These are phyloP conservation scores for Agonopterix alstromeriana DNA, from an alignment of 2,888 invertebrate species.

Conservation along the genomic window DNA sequence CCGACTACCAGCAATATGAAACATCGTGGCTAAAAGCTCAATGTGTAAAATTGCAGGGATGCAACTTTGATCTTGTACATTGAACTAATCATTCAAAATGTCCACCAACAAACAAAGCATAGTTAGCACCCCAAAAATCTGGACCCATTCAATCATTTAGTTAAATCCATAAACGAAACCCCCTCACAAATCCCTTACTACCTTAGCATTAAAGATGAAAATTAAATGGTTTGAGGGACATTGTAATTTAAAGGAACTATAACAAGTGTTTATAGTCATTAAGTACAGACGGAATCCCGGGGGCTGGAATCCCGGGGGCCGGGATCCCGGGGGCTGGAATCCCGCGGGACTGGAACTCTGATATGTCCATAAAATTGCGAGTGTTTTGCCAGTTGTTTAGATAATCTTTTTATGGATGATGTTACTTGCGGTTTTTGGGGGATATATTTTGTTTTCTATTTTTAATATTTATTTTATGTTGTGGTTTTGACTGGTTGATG, in stretches of 20 bases:
- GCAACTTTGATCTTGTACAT: no score
- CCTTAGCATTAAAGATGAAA: no score
- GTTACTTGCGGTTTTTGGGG: conserved; percentile 11
- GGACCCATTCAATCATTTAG: conserved; percentile 53
- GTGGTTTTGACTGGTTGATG: no score
- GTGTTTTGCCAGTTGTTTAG: conserved; percentile 38
- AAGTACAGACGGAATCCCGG: conserved; percentile 26
- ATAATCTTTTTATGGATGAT: conserved; percentile 25
- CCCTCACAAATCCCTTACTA: no score
- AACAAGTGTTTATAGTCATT: conserved; percentile 69
- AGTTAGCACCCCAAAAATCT: conserved; percentile 12
- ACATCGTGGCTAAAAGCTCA: no score
- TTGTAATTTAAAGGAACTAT: no score
- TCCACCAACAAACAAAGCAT: neutral
- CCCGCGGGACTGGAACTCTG: conserved; percentile 9
- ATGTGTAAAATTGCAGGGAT: no score
- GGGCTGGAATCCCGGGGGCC: conserved; percentile 25
- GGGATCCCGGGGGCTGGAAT: conserved; percentile 26
- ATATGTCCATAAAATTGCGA: conserved; percentile 28
- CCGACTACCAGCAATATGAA: no score
- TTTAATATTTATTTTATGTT: no score
- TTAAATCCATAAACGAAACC: no score
- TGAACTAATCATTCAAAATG: neutral
- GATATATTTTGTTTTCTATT: no score
- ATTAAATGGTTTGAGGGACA: no score